A percentile compares a stretch with the other conserved stretches of the same genome.
Evolutionary conservation across 92 coral and sea anemone genomes (phyloP).

Genomic region (Isaurus tuberculatus): DNA sequence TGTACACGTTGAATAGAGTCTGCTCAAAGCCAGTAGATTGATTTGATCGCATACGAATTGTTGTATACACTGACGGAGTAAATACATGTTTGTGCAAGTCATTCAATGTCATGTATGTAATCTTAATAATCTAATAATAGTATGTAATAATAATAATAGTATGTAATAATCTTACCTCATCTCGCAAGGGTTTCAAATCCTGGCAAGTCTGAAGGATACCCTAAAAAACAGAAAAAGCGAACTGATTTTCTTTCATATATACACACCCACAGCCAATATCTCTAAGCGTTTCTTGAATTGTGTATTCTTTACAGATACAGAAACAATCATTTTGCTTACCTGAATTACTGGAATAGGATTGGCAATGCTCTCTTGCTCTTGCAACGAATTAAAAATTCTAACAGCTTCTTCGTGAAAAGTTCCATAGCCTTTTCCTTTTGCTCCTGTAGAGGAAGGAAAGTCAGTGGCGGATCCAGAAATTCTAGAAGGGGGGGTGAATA

Average conservation of each 20-base stretch:
- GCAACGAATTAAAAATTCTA: constrained; percentile 88
- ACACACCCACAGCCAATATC: no score
- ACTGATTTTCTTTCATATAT: background rate
- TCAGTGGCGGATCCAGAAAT: no score
- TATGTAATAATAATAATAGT: background rate
- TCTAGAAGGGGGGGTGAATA: no score
- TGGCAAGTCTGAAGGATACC: constrained; percentile 99
- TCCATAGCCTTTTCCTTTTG: constrained; percentile 98
- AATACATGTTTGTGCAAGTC: no score
- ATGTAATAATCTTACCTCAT: constrained; percentile 69
- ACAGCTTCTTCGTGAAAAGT: constrained; percentile 99
- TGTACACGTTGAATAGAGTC: no score
- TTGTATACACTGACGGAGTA: no score
- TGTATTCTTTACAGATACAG: background rate
- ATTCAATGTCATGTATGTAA: no score
- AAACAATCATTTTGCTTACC: constrained; percentile 50
- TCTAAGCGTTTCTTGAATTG: no score
- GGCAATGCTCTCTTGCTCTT: constrained; percentile 96
- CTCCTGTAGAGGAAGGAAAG: constrained; percentile 82
- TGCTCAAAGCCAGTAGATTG: no score
- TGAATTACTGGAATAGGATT: constrained; percentile 99
- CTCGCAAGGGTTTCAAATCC: constrained; percentile 93
- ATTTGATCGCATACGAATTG: no score
- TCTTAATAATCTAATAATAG: no score
- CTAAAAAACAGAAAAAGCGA: constrained; percentile 51